Base-by-base conservation (phyloP, 1,140 invertebrate species). In the Micrasema minimum region DNA sequence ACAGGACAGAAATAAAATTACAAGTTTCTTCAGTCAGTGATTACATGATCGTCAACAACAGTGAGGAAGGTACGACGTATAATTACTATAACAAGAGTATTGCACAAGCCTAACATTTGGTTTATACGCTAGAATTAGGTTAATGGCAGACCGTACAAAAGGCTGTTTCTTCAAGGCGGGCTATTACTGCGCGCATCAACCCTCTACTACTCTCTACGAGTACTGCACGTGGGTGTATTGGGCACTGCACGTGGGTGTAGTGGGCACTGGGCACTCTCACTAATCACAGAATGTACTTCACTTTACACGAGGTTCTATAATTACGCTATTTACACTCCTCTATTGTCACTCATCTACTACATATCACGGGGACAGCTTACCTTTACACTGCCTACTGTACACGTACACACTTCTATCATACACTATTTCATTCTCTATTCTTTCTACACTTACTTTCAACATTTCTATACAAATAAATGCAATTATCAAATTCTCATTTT, bases 51-150 rank as follows among this genome's bases (percentile, higher is more conserved):
- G 35, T 50, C 46, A 2, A 7, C 26, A 31, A 31, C 26, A 31
- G 26, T 31, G 26, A 31, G 7, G 26, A 31, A 31, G 3, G 7
- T 31, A 31, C 26, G 26, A 31, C 26, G 26, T 10, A 64, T 65
- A 65, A 59, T n/a, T 38, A 64, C 53, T 64, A 46, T 72, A 68
- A 69, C 57, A 72, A 72, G 57, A 64, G 51, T 75, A 75, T 75
- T 75, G 73, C 73, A 75, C 73, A 75, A 71, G 73, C 69, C 73
- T 75, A 71, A 75, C 65, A 75, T 75, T 75, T 75, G 73, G 73
- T 75, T 71, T 55, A 45, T 50, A 74, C 53, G 45, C 68, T 71
- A 74, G 67, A 51, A 74, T 74, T 71, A 74, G 55, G 67, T 62
- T 74, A 74, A 74, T 74, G 72, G 72, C 73, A 71, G 73, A 75